Conservation (phyloP, 2,113 vertebrate genomes). For the Piprites chloris region DNA sequence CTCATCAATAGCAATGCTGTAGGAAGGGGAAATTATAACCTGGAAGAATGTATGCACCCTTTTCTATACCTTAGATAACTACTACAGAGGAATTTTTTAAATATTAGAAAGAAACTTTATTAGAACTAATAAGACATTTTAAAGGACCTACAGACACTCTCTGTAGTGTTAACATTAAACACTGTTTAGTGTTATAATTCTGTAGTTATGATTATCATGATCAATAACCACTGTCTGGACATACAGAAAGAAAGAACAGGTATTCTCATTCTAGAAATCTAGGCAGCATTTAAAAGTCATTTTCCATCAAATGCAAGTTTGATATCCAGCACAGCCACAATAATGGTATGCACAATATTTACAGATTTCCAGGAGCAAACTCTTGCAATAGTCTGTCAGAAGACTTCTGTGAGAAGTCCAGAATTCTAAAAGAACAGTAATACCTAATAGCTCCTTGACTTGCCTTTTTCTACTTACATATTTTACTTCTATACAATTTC, state of each 20-base stretch:
- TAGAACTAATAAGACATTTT: neutral
- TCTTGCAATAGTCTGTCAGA: neutral
- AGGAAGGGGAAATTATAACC: neutral
- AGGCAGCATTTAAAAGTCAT: neutral
- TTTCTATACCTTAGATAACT: neutral
- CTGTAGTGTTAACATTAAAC: no score
- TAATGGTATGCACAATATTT: neutral
- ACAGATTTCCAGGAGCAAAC: neutral
- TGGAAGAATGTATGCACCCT: neutral
- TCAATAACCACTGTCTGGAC: neutral
- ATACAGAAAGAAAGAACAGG: neutral
- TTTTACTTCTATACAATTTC: neutral
- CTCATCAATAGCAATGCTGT: neutral
- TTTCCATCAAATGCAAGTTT: neutral
- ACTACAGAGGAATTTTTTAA: neutral
- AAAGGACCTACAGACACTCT: neutral
- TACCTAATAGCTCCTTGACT: neutral
- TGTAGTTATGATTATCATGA: neutral
- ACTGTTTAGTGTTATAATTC: neutral
- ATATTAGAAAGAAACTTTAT: neutral
- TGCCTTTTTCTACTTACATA: neutral
- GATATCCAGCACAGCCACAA: neutral
- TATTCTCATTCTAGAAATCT: neutral
- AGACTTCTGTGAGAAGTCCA: neutral
- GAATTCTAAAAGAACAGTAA: neutral